These are phyloP conservation scores for Cistogaster globosa DNA, from an alignment of 2,888 invertebrate genomes.

Conservation along the genomic window DNA sequence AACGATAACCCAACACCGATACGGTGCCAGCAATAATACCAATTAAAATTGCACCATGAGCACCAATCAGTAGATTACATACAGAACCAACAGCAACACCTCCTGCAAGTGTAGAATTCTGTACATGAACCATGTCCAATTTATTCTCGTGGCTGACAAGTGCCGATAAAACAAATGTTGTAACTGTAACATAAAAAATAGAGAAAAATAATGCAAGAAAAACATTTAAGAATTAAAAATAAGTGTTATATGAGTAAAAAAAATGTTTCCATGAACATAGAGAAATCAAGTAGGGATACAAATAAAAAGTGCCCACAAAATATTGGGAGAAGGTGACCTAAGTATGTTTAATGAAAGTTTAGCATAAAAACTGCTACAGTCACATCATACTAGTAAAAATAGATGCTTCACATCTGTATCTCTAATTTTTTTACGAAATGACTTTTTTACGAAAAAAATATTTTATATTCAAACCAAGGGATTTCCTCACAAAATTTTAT, in stretches of 20 bases:
- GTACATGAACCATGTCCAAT: constrained; percentile 96
- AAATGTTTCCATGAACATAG: constrained; percentile 24
- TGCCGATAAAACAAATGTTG: constrained; percentile 92
- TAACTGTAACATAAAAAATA: constrained; percentile 83
- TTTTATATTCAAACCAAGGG: too few relatives aligned
- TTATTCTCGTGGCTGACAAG: constrained; percentile 89
- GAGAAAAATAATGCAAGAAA: constrained; percentile 28
- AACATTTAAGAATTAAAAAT: constrained; percentile 38
- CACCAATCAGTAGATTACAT: constrained; percentile 91
- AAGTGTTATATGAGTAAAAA: constrained; percentile 39
- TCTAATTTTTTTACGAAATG: too few relatives aligned
- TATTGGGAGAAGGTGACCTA: constrained; percentile 5
- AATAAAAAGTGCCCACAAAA: constrained; percentile 25
- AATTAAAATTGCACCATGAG: constrained; percentile 91
- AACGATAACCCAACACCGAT: constrained; percentile 92
- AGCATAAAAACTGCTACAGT: neutral
- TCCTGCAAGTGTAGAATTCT: constrained; percentile 96
- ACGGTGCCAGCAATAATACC: constrained; percentile 90
- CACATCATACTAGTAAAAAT: too few relatives aligned
- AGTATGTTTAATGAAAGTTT: neutral
- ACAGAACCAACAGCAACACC: constrained; percentile 96
- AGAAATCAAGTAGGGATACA: constrained; percentile 21
- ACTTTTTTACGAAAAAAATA: too few relatives aligned
- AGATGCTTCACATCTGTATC: too few relatives aligned
- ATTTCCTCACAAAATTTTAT: too few relatives aligned